Evolutionary conservation across 1,140 invertebrate genomes (phyloP), one percentile per base, ranked within the genome.

Genomic region (Littorina saxatilis): DNA sequence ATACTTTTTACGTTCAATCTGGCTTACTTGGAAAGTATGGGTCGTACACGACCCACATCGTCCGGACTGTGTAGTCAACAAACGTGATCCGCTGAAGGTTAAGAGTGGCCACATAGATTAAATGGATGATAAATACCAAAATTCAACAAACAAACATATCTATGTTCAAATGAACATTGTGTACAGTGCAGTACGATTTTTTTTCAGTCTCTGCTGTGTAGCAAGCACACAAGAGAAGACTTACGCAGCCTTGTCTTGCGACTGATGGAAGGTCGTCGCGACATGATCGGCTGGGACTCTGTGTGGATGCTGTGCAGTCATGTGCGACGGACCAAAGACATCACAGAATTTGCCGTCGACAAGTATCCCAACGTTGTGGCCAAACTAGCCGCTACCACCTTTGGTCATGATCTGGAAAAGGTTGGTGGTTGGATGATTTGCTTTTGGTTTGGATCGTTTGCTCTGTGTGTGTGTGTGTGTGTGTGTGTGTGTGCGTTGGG

Each of bases 191-290:
- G 43, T 47, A 47, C 43, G 17, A 47, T 47, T 47, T 17, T 80
- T 37, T 76, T 82, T 37, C 80, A 87, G 86, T 84, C 86, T 20
- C 61, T 87, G 5, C 81, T 87, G 29, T 87, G 86, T 72, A 80
- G 75, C 35, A 23, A 72, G 5, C 70, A 72, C n/a, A 37, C 80
- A 11, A 63, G 35, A 3, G 29, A 47, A 11, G 52, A 73, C 9
- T 63, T 82, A 27, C 66, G 39, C 29, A 20, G 40, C 27, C 66
- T 43, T n/a, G 72, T 84, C 20, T 66, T 76, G 35, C 47, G 70
- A 20, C 23, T 55, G 58, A 37, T 47, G 40, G 43, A 70, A 66
- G 37, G 23, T 20, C 50, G 66, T 13, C 29, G 50, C 11, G 74
- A 74, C 37, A 61, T 79, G 50, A 50, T 61, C 29, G 68, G 74